Evolutionary conservation across 2,113 vertebrate genomes (phyloP).

Genomic region (Rhinolophus sinicus): DNA sequence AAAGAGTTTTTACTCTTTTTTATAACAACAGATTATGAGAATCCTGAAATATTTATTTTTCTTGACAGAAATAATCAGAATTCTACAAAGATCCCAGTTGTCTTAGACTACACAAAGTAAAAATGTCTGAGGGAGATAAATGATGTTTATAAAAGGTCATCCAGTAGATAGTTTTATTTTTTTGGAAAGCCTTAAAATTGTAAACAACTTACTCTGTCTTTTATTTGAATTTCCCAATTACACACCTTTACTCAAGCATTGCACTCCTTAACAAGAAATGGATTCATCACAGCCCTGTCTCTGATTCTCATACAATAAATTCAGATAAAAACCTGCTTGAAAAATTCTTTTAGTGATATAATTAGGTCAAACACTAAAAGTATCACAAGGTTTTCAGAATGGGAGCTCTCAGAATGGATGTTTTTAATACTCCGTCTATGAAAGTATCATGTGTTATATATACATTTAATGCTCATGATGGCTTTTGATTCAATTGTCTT

Average conservation of each 20-base stretch:
- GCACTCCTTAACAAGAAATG: background rate
- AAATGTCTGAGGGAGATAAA: background rate
- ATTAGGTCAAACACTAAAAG: conserved; percentile 53
- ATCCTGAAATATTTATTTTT: conserved; percentile 24
- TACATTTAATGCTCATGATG: background rate
- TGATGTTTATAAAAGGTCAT: background rate
- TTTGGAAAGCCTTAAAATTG: background rate
- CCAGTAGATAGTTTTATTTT: background rate
- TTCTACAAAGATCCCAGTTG: background rate
- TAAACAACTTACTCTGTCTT: background rate
- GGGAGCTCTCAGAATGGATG: background rate
- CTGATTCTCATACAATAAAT: background rate
- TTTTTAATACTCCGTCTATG: background rate
- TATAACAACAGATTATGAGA: background rate
- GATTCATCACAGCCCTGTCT: background rate
- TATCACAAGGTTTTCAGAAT: background rate
- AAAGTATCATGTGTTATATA: background rate
- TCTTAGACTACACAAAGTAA: background rate
- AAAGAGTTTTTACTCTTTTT: background rate
- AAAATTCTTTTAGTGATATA: background rate
- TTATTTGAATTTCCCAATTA: background rate
- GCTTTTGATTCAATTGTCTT: conserved; percentile 38
- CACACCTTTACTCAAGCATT: background rate
- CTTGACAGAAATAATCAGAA: conserved; percentile 6
- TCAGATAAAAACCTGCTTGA: background rate